Percentiles rank a stretch among this genome's conserved stretches.
phyloP scores from a whole-genome alignment of 1,140 invertebrate species.

The Brevipalpus yothersi region DNA sequence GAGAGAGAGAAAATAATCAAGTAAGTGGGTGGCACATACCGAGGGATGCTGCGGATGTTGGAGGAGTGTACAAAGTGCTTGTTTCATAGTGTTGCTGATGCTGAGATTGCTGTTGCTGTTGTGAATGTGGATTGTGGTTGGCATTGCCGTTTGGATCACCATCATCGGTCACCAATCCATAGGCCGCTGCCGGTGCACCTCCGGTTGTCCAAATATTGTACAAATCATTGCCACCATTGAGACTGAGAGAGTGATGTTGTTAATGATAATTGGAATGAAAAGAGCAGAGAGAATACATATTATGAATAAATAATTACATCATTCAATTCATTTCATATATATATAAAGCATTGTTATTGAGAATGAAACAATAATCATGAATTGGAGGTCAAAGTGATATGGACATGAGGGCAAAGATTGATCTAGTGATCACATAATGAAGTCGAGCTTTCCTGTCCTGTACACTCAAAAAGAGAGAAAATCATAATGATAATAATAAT shows the following conservation, averaged over 20 bases:
- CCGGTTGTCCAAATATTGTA: not conserved
- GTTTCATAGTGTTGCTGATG: slow-evolving; percentile 7
- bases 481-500: too few species aligned
- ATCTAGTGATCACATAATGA: too few species aligned
- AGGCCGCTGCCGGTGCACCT: not conserved
- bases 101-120: not conserved
- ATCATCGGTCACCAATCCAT: not conserved
- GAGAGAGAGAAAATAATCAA: not conserved
- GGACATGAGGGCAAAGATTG: too few species aligned
- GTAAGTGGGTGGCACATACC: slow-evolving; percentile 1
- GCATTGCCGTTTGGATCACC: not conserved
- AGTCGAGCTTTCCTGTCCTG: too few species aligned
- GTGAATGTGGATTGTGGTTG: not conserved
- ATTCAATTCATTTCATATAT: too few species aligned
- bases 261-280: not conserved
- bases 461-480: too few species aligned
- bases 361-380: too few species aligned
- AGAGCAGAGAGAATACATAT: too few species aligned
- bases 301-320: too few species aligned
- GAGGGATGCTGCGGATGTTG: slow-evolving; percentile 4
- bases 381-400: too few species aligned
- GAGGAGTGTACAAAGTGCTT: slow-evolving; percentile 9
- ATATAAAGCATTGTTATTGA: too few species aligned
- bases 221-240: not conserved
- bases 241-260: not conserved